These are phyloP conservation scores for Hippolais icterina DNA, from an alignment of 2,113 vertebrate genomes.

Conservation along the genomic window DNA sequence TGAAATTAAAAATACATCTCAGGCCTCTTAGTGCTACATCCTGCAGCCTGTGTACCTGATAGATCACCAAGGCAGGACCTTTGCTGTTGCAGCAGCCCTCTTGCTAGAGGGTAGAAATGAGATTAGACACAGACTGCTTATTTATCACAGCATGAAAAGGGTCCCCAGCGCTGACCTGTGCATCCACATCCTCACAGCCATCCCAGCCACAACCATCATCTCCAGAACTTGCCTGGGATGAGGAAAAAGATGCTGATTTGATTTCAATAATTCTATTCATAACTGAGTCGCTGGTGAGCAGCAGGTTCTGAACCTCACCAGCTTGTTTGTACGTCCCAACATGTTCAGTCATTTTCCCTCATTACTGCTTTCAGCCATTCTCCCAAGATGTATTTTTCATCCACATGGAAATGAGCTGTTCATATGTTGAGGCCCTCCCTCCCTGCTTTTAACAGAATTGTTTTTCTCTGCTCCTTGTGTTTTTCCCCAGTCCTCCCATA, in stretches of 20 bases:
- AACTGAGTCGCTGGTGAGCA: not conserved
- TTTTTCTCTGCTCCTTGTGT: not conserved
- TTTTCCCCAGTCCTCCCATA: not conserved
- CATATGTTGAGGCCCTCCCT: not conserved
- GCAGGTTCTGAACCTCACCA: not conserved
- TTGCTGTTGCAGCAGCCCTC: not conserved
- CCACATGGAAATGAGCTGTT: not conserved
- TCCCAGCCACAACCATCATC: not conserved
- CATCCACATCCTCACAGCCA: no score
- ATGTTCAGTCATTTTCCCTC: not conserved
- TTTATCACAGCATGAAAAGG: not conserved
- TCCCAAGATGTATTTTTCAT: not conserved
- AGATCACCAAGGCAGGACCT: not conserved
- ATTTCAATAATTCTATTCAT: not conserved
- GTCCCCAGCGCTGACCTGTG: fast-evolving
- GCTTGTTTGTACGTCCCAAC: not conserved
- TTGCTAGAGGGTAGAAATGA: not conserved
- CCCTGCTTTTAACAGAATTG: not conserved
- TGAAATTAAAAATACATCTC: not conserved
- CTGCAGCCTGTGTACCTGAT: fast-evolving
- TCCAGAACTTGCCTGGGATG: not conserved
- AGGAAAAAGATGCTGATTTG: not conserved
- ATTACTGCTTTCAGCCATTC: not conserved
- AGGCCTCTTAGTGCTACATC: not conserved
- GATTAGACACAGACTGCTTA: not conserved